Percentiles rank a stretch among this genome's conserved stretches.
Evolutionary conservation across 2,113 vertebrate genomes (phyloP).

Genomic region (Grammomys dolichurus): DNA sequence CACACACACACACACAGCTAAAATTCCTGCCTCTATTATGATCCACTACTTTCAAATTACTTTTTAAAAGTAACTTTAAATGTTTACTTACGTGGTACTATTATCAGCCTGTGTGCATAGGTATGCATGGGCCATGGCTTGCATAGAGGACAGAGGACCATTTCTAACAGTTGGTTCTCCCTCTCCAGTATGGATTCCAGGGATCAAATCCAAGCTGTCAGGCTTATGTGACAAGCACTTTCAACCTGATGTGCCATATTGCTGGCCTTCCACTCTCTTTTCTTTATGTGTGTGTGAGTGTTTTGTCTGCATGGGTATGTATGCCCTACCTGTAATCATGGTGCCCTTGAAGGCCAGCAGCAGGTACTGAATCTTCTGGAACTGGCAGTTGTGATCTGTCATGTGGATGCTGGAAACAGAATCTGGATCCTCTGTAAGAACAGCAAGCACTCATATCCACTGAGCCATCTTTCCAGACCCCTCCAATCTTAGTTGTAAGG

Average conservation of each 20-base stretch:
- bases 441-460: not conserved
- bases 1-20: not conserved
- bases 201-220: not conserved
- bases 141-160: not conserved
- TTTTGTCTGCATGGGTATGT: not conserved
- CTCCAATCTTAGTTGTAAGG: slow-evolving; percentile 32
- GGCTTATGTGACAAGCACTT: not conserved
- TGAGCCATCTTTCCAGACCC: not conserved
- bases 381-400: not conserved
- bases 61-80: not conserved
- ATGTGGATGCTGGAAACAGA: not conserved
- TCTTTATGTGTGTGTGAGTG: not conserved
- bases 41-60: slow-evolving; percentile 27
- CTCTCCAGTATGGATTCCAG: not conserved
- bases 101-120: too few species aligned
- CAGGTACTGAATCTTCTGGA: not conserved
- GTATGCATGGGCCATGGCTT: not conserved
- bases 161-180: not conserved
- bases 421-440: not conserved
- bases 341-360: not conserved
- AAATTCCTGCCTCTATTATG: slow-evolving; percentile 27
- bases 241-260: not conserved
- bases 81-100: too few species aligned
- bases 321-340: not conserved
- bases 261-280: too few species aligned